Conservation (phyloP, 30 jellyfish, hydroid and myxozoan genomes). For the Aurelia aurita region DNA sequence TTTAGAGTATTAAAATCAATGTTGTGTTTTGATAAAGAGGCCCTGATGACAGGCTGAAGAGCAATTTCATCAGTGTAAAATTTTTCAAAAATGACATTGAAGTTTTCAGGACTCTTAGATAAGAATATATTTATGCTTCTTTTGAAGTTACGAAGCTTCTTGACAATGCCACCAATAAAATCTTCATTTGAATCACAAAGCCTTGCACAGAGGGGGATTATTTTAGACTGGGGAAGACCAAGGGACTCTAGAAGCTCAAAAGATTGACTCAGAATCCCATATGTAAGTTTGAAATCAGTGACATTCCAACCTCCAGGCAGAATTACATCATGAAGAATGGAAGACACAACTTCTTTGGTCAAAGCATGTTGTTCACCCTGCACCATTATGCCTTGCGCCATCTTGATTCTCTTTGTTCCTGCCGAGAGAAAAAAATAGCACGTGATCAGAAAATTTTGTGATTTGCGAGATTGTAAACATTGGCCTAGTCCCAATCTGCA, state of each 20-base stretch:
- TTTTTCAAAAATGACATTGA: too few relatives aligned
- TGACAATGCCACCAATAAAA: too few relatives aligned
- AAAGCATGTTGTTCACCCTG: background rate
- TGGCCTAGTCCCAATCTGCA: too few relatives aligned
- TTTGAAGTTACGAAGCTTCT: too few relatives aligned
- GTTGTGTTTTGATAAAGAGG: too few relatives aligned
- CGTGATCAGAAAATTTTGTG: background rate
- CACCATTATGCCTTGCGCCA: background rate
- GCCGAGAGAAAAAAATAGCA: slow-evolving; percentile 1
- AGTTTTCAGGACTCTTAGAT: too few relatives aligned
- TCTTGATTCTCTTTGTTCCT: background rate
- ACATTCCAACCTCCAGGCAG: background rate
- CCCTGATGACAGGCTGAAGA: too few relatives aligned
- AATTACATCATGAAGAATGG: background rate
- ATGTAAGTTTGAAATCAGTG: background rate
- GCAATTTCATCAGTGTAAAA: too few relatives aligned
- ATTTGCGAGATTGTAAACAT: too few relatives aligned
- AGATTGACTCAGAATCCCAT: background rate
- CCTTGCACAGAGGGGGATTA: background rate
- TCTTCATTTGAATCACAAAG: background rate
- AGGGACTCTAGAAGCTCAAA: background rate
- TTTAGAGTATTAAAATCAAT: too few relatives aligned
- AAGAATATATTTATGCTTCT: too few relatives aligned
- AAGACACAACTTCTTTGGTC: background rate
- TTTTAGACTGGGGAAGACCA: background rate